phyloP scores from a whole-genome alignment of 2,113 vertebrate species.

The Leptocoma aspasia region DNA sequence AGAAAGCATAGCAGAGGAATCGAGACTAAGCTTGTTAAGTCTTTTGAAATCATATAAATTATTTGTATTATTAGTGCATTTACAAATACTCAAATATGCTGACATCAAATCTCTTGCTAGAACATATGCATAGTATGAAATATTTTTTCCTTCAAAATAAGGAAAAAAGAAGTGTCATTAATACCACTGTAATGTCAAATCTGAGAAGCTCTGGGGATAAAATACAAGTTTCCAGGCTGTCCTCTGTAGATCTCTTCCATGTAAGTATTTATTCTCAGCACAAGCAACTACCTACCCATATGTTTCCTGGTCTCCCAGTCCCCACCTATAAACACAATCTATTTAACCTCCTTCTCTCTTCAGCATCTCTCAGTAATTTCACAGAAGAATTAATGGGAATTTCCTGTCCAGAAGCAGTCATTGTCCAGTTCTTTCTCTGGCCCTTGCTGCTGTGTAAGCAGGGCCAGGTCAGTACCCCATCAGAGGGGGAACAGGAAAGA shows the following conservation, averaged over 20 bases:
- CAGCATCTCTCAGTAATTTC: neutral
- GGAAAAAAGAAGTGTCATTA: neutral
- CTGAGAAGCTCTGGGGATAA: neutral
- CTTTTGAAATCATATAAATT: neutral
- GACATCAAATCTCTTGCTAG: neutral
- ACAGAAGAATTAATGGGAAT: neutral
- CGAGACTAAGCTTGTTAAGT: neutral
- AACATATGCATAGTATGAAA: neutral
- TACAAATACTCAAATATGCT: neutral
- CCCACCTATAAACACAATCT: neutral
- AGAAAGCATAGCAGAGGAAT: neutral
- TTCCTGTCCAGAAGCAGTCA: neutral
- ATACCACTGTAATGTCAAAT: neutral
- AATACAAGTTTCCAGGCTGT: neutral
- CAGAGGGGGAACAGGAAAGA: neutral
- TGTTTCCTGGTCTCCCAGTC: neutral
- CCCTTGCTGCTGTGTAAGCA: neutral
- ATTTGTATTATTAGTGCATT: neutral
- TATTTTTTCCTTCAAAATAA: neutral
- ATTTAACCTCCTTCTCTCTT: neutral
- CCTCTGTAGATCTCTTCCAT: neutral
- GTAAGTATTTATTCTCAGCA: neutral
- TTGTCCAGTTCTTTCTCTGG: accelerated
- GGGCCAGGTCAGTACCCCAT: accelerated
- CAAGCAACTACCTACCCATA: neutral